Evolutionary conservation across 2,797 vertebrate species (phyloP), one percentile per base, ranked within the genome.

Genomic region (Syndactyla subalaris): DNA sequence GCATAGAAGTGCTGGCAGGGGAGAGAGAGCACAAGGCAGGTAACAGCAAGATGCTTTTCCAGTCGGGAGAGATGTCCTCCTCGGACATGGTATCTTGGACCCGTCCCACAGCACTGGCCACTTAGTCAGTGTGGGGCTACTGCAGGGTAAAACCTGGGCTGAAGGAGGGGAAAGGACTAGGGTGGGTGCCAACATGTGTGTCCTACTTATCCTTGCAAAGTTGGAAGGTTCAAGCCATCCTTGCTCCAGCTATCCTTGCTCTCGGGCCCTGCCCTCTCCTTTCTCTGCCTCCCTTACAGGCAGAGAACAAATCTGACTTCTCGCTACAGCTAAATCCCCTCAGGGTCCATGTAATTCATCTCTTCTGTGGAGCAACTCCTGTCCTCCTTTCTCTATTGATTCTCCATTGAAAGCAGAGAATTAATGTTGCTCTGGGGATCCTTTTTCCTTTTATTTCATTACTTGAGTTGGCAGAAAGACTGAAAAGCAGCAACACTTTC

Each of bases 11-110:
- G 91, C 93, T 96, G 94, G 77, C 86, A 51, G 90, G 77, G 85
- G 92, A 95, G 94, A 91, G 95, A 93, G 96, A 94, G 87, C 85
- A 87, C 89, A 89, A 97, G 95, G 97, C 97, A 98, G 97, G 98
- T 98, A 95, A 98, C 78, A 70, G 66, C 48, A 61, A 57, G 1
- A 18, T 94, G 72, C 38, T 85, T 80, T 61, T 45, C 39, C 49
- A 62, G 16, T 6, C 1, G 1, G 54, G 58, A 88, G 19, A 68
- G 32, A 16, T 32, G 45, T 39, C 52, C 18, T 63, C 73, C n/a
- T 12, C 9, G 54, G 30, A 48, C 15, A 5, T 0, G 2, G 17
- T 41, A 10, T 41, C 48, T 92, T 4, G 1, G 55, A 24, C 9
- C 4, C 51, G 78, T 89, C 70, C 62, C 16, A 2, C 62, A n/a